Evolutionary conservation across 2,888 invertebrate genomes (phyloP), one percentile per base, ranked within the genome.

Genomic region (Philonicus albiceps): DNA sequence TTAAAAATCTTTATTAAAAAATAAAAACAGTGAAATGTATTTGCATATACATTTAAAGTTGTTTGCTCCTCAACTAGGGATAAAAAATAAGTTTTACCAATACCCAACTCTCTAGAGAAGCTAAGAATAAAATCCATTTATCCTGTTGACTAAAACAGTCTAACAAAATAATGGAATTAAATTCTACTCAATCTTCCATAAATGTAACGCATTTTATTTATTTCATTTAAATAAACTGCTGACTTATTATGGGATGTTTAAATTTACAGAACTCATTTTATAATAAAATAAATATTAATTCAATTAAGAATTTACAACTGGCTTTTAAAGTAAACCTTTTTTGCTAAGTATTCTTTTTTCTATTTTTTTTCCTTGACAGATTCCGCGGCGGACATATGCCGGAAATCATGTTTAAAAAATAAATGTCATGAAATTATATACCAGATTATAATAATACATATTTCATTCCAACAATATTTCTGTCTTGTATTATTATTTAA

Each of bases 41-140:
- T 43, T 13, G 40, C 3, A 43, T 11, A 40, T 2, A 3, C 16
- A 49, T 49, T 19, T 13, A 49, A 49, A 49, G 4, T 4, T 88
- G 86, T 89, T 83, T 86, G 87, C 89, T 91, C 91, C 37, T 93
- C 87, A 94, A 90, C 93, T 94, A 88, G n/a, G 92, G 92, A 86
- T 88, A 87, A 86, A 85, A 86, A 76, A 86, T 75, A 87, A 55
- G 87, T 55, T 55, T 74, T 55, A 4, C 53, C 75, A 74, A 22
- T 64, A 74, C 30, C 55, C 87, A 87, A 88, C 87, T 89, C 85
- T 87, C 88, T 86, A 86, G 88, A 86, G 87, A 86, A 86, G 84
- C 87, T 16, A 40, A 30, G 83, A 86, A 72, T 72, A 31, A 81
- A 11, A 34, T 37, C 43, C 86, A 86, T 75, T 40, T 87, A 27